phyloP scores from a whole-genome alignment of 2,888 invertebrate genomes.

The Lamellibrachia columna region DNA sequence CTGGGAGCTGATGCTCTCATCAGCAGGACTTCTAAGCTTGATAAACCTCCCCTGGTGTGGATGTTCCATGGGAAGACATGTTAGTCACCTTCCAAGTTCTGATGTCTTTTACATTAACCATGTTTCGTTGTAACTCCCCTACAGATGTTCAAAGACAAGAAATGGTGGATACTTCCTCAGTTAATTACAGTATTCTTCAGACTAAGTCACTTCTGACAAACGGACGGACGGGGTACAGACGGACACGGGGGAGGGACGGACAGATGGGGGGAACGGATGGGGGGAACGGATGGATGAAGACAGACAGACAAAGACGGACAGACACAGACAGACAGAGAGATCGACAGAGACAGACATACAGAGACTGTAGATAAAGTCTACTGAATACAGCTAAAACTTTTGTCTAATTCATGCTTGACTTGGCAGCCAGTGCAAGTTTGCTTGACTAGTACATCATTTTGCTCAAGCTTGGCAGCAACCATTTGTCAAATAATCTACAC shows the following conservation, averaged over 20 bases:
- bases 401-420: not conserved
- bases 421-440: not conserved
- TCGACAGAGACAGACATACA: not conserved
- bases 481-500: not conserved
- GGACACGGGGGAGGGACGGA: not conserved
- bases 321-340: not conserved
- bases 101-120: not conserved
- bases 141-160: not conserved
- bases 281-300: too few species aligned
- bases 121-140: too few species aligned
- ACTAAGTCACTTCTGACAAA: not conserved
- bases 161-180: too few species aligned
- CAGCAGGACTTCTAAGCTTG: not conserved
- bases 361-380: not conserved
- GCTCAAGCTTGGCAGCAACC: not conserved
- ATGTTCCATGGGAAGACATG: not conserved
- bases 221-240: not conserved
- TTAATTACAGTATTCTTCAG: too few species aligned
- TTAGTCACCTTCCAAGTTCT: not conserved
- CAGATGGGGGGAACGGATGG: not conserved
- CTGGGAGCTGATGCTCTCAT: not conserved
- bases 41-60: not conserved
- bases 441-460: not conserved
- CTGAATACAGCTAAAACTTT: not conserved
- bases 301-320: too few species aligned